phyloP scores from a whole-genome alignment of 2,888 invertebrate genomes.

The Kryphioiulus occultus region DNA sequence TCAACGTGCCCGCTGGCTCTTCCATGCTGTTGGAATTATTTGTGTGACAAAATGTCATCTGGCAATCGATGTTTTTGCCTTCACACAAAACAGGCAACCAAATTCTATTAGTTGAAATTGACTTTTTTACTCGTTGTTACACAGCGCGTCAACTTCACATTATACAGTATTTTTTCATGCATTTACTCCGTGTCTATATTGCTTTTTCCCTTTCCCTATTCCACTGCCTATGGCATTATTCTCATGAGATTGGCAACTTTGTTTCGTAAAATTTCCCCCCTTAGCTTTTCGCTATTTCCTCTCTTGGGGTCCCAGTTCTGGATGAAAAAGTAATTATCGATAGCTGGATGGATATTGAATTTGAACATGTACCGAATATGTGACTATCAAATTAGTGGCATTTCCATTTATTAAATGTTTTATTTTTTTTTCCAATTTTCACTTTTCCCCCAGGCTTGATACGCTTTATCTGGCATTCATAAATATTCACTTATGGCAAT shows the following conservation, averaged over 20 bases:
- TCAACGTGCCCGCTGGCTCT: slow-evolving; percentile 33
- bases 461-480: slow-evolving; percentile 20
- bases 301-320: not conserved
- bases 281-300: not conserved
- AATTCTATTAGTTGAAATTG: slow-evolving; percentile 47
- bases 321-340: slow-evolving; percentile 37
- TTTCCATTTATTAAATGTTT: slow-evolving; percentile 40
- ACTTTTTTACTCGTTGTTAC: slow-evolving; percentile 42
- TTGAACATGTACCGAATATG: not conserved
- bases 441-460: not conserved
- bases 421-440: slow-evolving; percentile 13
- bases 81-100: slow-evolving; percentile 44
- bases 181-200: slow-evolving; percentile 19
- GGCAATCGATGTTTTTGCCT: slow-evolving; percentile 41
- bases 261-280: slow-evolving; percentile 29
- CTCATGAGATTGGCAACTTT: slow-evolving; percentile 45
- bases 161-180: slow-evolving; percentile 33
- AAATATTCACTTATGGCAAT: slow-evolving; percentile 39
- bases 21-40: slow-evolving; percentile 35
- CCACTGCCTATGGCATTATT: slow-evolving; percentile 21
- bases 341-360: slow-evolving; percentile 36
- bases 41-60: slow-evolving; percentile 45
- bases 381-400: slow-evolving; percentile 33
- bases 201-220: not conserved
- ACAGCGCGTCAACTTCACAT: slow-evolving; percentile 47